Evolutionary conservation across 2,888 invertebrate species (phyloP).

Genomic region (Hipparchia semele): DNA sequence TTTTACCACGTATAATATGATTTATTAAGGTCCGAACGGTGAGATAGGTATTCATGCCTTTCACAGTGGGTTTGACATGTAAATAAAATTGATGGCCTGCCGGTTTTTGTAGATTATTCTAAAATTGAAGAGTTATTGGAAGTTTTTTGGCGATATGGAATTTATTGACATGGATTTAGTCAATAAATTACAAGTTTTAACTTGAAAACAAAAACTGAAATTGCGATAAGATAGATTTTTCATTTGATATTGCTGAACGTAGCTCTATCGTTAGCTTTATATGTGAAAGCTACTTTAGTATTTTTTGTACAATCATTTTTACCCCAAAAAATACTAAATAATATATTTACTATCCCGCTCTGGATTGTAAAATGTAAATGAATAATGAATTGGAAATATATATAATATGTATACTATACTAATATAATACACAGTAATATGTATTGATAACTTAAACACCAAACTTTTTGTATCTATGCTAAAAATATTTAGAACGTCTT

Average conservation of each 20-base stretch:
- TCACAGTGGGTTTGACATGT: conserved; percentile 58
- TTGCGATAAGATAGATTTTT: conserved; percentile 3
- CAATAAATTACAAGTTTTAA: conserved; percentile 1
- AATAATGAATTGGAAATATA: too few relatives aligned
- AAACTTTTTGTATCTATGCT: too few relatives aligned
- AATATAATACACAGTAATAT: too few relatives aligned
- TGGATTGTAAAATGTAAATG: too few relatives aligned
- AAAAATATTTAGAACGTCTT: too few relatives aligned
- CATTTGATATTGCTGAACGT: not conserved
- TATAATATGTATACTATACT: too few relatives aligned
- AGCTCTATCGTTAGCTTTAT: not conserved
- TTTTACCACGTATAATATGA: conserved; percentile 60
- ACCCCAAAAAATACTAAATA: too few relatives aligned
- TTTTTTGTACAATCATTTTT: too few relatives aligned
- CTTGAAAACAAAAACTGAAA: not conserved
- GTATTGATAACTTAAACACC: too few relatives aligned
- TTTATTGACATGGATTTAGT: conserved; percentile 19
- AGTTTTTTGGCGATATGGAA: conserved; percentile 20
- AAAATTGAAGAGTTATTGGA: conserved; percentile 34
- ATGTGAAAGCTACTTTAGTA: too few relatives aligned
- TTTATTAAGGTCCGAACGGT: conserved; percentile 60
- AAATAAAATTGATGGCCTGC: conserved; percentile 54
- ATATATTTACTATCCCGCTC: too few relatives aligned
- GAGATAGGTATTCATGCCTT: conserved; percentile 43
- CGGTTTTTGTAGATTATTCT: conserved; percentile 34